These are phyloP conservation scores for Lepidonotus clava DNA, from an alignment of 2,888 invertebrate species.

Conservation along the genomic window DNA sequence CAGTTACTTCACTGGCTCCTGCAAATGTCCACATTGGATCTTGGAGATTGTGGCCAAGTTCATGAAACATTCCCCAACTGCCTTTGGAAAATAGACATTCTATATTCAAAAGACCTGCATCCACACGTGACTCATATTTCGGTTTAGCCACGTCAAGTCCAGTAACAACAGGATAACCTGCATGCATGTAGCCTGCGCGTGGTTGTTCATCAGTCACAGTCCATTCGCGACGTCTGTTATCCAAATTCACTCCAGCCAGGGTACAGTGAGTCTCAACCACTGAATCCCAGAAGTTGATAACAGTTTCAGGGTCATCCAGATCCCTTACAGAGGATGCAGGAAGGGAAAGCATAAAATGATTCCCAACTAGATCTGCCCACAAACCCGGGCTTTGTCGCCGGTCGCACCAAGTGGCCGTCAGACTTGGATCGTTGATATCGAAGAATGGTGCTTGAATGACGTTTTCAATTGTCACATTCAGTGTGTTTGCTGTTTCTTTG, in stretches of 20 bases:
- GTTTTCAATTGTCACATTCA: constrained; percentile 55
- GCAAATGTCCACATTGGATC: constrained; percentile 66
- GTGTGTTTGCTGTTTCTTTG: not conserved
- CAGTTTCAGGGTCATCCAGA: constrained; percentile 59
- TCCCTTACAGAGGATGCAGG: constrained; percentile 63
- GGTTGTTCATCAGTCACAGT: constrained; percentile 66
- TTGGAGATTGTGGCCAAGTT: constrained; percentile 71
- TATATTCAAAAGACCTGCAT: constrained; percentile 58
- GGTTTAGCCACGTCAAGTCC: constrained; percentile 63
- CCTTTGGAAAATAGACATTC: constrained; percentile 54
- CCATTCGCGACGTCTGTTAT: constrained; percentile 58
- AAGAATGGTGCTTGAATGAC: constrained; percentile 60
- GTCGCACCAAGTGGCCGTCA: constrained; percentile 53
- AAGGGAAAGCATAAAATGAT: constrained; percentile 63
- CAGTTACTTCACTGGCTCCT: constrained; percentile 64
- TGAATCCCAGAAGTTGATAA: constrained; percentile 64
- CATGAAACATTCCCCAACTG: constrained; percentile 69
- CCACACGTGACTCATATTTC: not conserved
- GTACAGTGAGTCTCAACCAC: constrained; percentile 63
- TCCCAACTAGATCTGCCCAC: constrained; percentile 68
- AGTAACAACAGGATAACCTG: constrained; percentile 69
- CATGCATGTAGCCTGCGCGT: constrained; percentile 66
- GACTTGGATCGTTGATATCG: constrained; percentile 43
- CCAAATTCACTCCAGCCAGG: constrained; percentile 60
- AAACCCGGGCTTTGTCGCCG: constrained; percentile 58